These are phyloP conservation scores for Danaus chrysippus DNA, from an alignment of 2,888 invertebrate species.

Conservation along the genomic window DNA sequence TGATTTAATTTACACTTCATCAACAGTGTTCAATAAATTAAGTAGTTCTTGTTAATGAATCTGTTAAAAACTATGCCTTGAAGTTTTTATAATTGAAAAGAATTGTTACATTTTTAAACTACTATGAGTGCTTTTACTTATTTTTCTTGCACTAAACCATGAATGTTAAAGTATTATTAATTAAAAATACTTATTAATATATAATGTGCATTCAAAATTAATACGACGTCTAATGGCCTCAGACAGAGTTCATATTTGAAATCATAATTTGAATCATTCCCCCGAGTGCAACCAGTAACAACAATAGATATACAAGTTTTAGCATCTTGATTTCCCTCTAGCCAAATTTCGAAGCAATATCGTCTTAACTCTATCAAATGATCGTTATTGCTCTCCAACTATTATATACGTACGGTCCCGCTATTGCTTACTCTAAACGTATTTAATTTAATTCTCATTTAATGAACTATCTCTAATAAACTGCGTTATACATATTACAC, in stretches of 20 bases:
- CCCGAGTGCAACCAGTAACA: constrained; percentile 45
- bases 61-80: background rate
- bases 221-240: background rate
- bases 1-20: background rate
- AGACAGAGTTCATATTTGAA: constrained; percentile 8
- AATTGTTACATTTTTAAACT: background rate
- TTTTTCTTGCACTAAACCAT: too few relatives aligned
- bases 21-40: background rate
- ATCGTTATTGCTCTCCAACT: constrained; percentile 8
- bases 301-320: constrained; percentile 53
- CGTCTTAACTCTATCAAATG: constrained; percentile 15
- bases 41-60: constrained; percentile 1
- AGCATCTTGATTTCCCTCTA: constrained; percentile 69
- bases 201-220: constrained; percentile 17
- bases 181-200: constrained; percentile 21
- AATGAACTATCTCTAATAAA: too few relatives aligned
- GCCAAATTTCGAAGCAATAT: constrained; percentile 63
- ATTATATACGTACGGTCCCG: background rate
- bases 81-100: background rate
- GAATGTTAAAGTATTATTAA: background rate
- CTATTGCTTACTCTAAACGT: background rate
- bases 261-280: constrained; percentile 14
- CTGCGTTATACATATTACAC: too few relatives aligned
- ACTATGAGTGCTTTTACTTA: background rate
- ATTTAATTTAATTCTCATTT: background rate